A percentile compares a stretch with the other conserved stretches of the same genome.
Evolutionary conservation across 2,113 vertebrate species (phyloP).

Genomic region (Zosterops pallidus): DNA sequence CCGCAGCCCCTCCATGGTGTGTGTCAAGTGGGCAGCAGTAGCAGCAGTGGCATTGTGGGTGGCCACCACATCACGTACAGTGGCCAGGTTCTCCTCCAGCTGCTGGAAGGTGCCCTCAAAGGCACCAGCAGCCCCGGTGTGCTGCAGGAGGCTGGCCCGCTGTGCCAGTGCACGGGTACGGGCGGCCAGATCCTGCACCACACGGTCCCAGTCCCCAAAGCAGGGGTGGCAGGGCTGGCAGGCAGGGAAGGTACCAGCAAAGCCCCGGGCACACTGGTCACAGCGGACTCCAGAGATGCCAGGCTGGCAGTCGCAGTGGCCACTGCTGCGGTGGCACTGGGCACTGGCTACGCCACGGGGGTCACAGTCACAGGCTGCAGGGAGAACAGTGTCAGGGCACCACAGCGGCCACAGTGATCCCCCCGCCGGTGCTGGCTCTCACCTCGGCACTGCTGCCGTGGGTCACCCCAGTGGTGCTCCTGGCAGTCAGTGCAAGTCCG

Average conservation of each 20-base stretch:
- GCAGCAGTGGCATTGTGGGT: constrained; percentile 83
- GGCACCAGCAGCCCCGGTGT: constrained; percentile 81
- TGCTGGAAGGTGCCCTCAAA: constrained; percentile 83
- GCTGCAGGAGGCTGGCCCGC: constrained; percentile 82
- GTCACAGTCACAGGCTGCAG: constrained; percentile 91
- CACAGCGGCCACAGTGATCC: fast-evolving
- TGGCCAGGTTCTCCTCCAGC: constrained; percentile 85
- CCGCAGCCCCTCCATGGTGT: constrained; percentile 86
- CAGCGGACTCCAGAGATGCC: constrained; percentile 93
- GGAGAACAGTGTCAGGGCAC: neutral
- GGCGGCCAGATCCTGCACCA: constrained; percentile 90
- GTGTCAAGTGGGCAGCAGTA: constrained; percentile 78
- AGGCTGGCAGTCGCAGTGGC: constrained; percentile 90
- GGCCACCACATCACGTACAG: constrained; percentile 81
- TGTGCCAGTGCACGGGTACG: constrained; percentile 80
- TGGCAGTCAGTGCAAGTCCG: constrained; percentile 88
- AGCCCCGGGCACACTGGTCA: constrained; percentile 94
- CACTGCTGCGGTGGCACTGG: constrained; percentile 87
- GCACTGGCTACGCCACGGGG: constrained; percentile 82
- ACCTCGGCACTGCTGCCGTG: constrained; percentile 88
- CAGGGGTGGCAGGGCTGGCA: constrained; percentile 94
- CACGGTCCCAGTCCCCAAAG: constrained; percentile 97
- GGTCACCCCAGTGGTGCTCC: constrained; percentile 95
- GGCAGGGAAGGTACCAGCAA: constrained; percentile 86
- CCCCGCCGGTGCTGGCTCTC: neutral